phyloP scores from a whole-genome alignment of 2,797 vertebrate species.

The Aselliscus stoliczkanus region DNA sequence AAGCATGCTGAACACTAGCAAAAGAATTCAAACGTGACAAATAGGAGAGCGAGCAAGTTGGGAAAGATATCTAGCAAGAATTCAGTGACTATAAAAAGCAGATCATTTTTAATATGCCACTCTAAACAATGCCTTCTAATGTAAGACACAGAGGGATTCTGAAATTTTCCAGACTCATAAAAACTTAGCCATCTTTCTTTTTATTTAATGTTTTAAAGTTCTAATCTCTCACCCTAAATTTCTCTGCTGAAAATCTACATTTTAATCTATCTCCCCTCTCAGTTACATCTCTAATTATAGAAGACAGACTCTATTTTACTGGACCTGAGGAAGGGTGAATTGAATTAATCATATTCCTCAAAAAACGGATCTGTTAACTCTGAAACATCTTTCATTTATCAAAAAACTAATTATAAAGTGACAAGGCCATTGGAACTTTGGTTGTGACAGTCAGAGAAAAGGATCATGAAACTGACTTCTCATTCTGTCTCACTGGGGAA shows the following conservation, averaged over 20 bases:
- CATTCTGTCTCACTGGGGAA: neutral
- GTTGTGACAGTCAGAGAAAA: neutral
- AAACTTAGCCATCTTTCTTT: constrained; percentile 68
- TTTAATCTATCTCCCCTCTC: neutral
- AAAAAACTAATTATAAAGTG: neutral
- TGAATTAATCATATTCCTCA: neutral
- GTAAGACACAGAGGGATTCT: constrained; percentile 58
- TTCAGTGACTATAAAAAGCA: constrained; percentile 73
- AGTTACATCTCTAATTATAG: neutral
- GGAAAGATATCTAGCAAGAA: constrained; percentile 67
- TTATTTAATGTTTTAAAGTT: constrained; percentile 31
- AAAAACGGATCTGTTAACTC: neutral
- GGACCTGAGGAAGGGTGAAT: neutral
- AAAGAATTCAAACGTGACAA: constrained; percentile 75
- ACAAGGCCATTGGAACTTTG: neutral
- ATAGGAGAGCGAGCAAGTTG: constrained; percentile 74
- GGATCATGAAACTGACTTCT: neutral
- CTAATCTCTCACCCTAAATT: neutral
- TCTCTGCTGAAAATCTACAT: neutral
- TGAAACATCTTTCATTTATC: constrained; percentile 10
- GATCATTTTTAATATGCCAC: constrained; percentile 83
- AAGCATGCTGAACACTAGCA: constrained; percentile 75
- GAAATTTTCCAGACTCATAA: constrained; percentile 75
- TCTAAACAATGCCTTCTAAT: constrained; percentile 76
- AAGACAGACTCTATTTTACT: neutral